phyloP scores from a whole-genome alignment of 2,888 invertebrate genomes.

The Byasa hedistus region DNA sequence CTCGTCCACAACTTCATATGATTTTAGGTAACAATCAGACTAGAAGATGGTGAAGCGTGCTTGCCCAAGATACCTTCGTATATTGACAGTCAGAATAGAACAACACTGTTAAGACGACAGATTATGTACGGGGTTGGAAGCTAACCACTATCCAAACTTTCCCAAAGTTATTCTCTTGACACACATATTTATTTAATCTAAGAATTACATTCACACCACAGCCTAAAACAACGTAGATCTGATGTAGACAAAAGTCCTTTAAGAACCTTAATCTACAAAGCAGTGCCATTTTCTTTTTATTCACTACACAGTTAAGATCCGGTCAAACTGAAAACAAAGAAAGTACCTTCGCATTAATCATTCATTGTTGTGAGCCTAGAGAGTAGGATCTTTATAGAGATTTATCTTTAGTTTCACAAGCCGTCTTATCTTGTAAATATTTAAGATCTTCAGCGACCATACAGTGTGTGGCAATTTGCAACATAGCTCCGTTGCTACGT shows the following conservation, averaged over 20 bases:
- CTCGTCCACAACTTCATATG: too few relatives aligned
- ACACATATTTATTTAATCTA: too few relatives aligned
- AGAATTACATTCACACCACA: not conserved
- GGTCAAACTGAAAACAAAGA: slow-evolving; percentile 75
- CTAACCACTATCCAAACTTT: too few relatives aligned
- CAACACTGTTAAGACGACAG: too few relatives aligned
- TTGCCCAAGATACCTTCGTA: too few relatives aligned
- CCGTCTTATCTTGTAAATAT: slow-evolving; percentile 7
- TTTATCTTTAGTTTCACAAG: slow-evolving; percentile 17
- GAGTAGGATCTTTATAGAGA: slow-evolving; percentile 53
- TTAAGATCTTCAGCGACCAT: not conserved
- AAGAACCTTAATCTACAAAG: not conserved
- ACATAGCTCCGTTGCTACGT: not conserved
- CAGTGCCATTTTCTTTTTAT: slow-evolving; percentile 7
- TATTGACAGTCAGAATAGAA: too few relatives aligned
- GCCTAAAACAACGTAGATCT: not conserved
- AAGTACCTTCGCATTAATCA: slow-evolving; percentile 64
- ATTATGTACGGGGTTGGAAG: too few relatives aligned
- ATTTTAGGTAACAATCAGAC: too few relatives aligned
- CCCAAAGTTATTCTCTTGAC: too few relatives aligned
- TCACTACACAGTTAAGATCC: slow-evolving; percentile 45
- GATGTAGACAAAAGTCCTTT: not conserved
- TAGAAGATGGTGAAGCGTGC: too few relatives aligned
- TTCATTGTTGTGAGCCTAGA: slow-evolving; percentile 60
- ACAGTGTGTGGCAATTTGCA: not conserved